phyloP scores from a whole-genome alignment of 92 coral and sea anemone genomes.

The Phenganax marumi region DNA sequence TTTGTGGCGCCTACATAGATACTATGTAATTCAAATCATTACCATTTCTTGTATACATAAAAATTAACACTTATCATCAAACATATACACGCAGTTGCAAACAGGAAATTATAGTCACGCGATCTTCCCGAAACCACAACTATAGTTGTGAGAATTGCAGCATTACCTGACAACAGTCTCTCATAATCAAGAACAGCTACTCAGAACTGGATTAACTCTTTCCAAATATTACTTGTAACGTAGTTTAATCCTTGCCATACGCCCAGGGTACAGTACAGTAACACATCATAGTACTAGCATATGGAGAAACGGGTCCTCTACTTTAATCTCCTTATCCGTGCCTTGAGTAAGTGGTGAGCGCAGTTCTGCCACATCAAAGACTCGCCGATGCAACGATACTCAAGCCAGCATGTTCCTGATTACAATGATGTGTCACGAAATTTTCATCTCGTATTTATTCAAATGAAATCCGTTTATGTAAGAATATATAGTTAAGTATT shows the following conservation, averaged over 20 bases:
- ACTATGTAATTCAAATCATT: background rate
- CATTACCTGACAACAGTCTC: slow-evolving; percentile 12
- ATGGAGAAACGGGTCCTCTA: slow-evolving; percentile 64
- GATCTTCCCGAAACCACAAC: background rate
- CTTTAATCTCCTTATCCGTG: slow-evolving; percentile 57
- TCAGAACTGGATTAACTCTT: too few relatives aligned
- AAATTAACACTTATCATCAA: background rate
- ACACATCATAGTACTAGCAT: slow-evolving; percentile 58
- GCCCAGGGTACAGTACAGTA: background rate
- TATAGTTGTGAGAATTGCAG: background rate
- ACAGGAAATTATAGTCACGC: slow-evolving; percentile 24
- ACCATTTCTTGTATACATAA: background rate
- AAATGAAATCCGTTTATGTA: background rate
- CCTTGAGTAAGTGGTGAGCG: background rate
- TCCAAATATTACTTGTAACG: too few relatives aligned
- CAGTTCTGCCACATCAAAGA: background rate
- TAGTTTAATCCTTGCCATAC: too few relatives aligned
- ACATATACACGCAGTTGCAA: background rate
- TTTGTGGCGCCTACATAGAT: too few relatives aligned
- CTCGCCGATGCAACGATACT: slow-evolving; percentile 26
- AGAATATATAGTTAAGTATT: background rate
- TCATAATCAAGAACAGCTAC: background rate
- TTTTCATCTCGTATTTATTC: slow-evolving; percentile 5
- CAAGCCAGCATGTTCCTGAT: background rate
- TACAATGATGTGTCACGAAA: background rate